Percentiles rank a stretch among this genome's conserved stretches.
These are phyloP conservation scores for Choloepus hoffmanni DNA, from an alignment of 2,113 vertebrate species.

Conservation along the genomic window DNA sequence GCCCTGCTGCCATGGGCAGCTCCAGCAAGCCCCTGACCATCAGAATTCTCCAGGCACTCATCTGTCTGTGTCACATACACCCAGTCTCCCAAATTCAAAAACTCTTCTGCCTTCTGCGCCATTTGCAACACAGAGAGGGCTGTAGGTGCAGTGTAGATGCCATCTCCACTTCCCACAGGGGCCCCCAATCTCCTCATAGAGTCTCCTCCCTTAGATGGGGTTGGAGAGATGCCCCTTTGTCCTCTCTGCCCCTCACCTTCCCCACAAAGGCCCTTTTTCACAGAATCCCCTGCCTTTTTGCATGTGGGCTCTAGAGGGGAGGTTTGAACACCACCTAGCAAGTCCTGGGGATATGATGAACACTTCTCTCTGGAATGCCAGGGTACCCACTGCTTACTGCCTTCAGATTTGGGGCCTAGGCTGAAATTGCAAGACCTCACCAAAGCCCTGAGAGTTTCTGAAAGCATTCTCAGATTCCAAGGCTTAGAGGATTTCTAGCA, in stretches of 20 bases:
- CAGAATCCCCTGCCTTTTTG: neutral
- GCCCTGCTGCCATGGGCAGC: too few species aligned
- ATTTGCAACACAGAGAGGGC: neutral
- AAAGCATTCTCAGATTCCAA: neutral
- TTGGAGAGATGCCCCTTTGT: neutral
- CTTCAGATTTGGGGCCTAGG: neutral
- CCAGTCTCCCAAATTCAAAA: neutral
- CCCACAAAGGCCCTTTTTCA: neutral
- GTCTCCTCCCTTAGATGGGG: neutral
- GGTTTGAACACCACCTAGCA: neutral
- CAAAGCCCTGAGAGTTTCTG: neutral
- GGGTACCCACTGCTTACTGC: neutral
- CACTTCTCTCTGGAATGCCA: neutral
- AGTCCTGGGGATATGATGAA: neutral
- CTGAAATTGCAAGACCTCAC: neutral
- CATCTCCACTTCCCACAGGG: neutral
- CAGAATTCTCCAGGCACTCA: neutral
- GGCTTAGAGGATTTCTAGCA: neutral
- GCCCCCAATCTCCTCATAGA: neutral
- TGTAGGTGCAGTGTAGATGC: neutral
- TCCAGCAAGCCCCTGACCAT: neutral
- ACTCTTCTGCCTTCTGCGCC: neutral
- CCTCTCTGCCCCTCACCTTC: neutral
- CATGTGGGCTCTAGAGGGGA: too few species aligned
- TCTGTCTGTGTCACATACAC: neutral